phyloP scores from a whole-genome alignment of 2,113 vertebrate genomes.

The Vanacampus margaritifer region DNA sequence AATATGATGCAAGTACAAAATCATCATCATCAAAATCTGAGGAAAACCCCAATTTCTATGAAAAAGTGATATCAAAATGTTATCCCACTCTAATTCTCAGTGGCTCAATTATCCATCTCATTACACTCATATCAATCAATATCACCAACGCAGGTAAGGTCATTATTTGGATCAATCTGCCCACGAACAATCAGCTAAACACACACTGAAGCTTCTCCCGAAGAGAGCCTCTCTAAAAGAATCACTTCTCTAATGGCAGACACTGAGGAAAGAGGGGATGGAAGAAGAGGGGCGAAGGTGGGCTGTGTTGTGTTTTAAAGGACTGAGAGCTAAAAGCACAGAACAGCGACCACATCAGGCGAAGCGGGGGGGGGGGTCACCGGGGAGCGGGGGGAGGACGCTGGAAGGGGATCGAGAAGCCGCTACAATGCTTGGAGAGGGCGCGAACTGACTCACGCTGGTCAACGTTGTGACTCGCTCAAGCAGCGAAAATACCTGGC shows the following conservation, averaged over 20 bases:
- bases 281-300: constrained; percentile 13
- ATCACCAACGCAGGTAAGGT: no score
- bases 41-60: no score
- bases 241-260: constrained; percentile 67
- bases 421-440: constrained; percentile 57
- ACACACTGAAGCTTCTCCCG: not conserved
- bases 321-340: constrained; percentile 64
- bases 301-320: constrained; percentile 39
- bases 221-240: constrained; percentile 52
- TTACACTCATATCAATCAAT: not conserved
- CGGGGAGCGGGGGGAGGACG: constrained; percentile 9
- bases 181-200: not conserved
- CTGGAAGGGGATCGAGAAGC: constrained; percentile 52
- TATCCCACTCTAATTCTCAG: not conserved
- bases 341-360: constrained; percentile 62
- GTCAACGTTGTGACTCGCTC: constrained; percentile 81
- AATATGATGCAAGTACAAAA: no score
- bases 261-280: constrained; percentile 35
- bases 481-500: constrained; percentile 80
- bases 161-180: not conserved
- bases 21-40: no score
- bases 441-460: constrained; percentile 78
- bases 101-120: not conserved
- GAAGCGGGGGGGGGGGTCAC: constrained; percentile 36
- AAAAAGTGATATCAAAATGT: no score